These are phyloP conservation scores for Camelus bactrianus DNA, from an alignment of 2,113 vertebrate species.

Conservation along the genomic window DNA sequence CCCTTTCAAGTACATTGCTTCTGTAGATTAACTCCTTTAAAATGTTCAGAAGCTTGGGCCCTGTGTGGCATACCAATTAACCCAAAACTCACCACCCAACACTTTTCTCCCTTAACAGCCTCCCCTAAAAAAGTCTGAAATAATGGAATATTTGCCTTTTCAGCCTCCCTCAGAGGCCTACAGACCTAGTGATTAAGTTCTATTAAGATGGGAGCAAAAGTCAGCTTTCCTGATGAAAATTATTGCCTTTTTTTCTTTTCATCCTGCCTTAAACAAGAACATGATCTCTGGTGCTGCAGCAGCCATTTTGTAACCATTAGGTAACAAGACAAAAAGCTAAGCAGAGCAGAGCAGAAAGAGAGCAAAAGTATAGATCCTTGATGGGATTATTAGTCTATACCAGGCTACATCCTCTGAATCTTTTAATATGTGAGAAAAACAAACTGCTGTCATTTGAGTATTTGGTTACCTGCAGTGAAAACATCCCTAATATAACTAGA, in stretches of 20 bases:
- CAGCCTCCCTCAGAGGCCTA: background rate
- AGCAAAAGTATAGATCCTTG: background rate
- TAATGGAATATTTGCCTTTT: conserved; percentile 14
- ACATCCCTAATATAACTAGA: background rate
- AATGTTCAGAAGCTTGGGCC: background rate
- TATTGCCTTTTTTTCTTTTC: background rate
- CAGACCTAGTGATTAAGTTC: background rate
- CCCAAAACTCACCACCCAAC: background rate
- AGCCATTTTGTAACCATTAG: conserved; percentile 28
- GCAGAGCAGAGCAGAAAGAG: background rate
- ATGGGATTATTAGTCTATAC: background rate
- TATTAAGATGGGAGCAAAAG: background rate
- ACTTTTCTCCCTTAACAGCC: background rate
- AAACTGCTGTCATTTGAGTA: background rate
- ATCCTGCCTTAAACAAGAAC: background rate
- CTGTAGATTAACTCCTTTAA: conserved; percentile 31
- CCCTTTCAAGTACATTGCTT: conserved; percentile 39
- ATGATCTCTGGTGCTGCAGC: background rate
- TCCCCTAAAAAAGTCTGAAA: background rate
- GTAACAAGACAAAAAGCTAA: background rate
- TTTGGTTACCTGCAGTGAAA: background rate
- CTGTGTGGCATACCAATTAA: background rate
- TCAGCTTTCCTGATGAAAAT: background rate
- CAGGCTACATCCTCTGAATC: background rate
- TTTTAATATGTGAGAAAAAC: conserved; percentile 26